Conservation (phyloP, 2,113 vertebrate species). For the Phalacrocorax carbo region DNA sequence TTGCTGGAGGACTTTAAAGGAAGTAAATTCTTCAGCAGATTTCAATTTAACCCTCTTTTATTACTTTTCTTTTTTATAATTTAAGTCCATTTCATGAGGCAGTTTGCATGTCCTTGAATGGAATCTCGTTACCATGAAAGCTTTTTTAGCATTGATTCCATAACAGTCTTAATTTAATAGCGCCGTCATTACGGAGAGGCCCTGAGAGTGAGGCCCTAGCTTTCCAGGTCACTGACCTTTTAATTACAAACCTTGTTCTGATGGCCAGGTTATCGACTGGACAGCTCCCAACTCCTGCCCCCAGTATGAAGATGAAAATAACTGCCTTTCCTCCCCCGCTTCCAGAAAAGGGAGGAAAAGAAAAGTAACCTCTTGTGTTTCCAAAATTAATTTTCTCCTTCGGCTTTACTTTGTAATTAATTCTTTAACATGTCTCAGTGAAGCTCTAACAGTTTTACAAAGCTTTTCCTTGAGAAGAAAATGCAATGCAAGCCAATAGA, state of each 20-base stretch:
- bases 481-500: conserved; percentile 10
- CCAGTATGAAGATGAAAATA: conserved; percentile 74
- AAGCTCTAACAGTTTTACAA: conserved; percentile 54
- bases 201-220: conserved; percentile 77
- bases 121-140: conserved; percentile 86
- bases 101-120: conserved; percentile 82
- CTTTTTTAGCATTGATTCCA: conserved; percentile 88
- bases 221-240: conserved; percentile 89
- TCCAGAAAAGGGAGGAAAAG: conserved; percentile 68
- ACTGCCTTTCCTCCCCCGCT: conserved; percentile 71
- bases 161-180: conserved; percentile 89
- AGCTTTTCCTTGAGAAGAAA: conserved; percentile 37
- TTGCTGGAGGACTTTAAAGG: conserved; percentile 41
- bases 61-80: conserved; percentile 78
- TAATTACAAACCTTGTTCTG: conserved; percentile 88
- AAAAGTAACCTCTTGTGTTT: conserved; percentile 78
- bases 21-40: conserved; percentile 67
- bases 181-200: conserved; percentile 80
- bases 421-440: conserved; percentile 74
- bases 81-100: conserved; percentile 76
- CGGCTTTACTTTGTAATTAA: conserved; percentile 80
- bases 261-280: conserved; percentile 86
- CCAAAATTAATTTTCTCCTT: conserved; percentile 83
- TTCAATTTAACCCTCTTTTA: conserved; percentile 73
- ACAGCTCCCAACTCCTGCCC: conserved; percentile 77